Evolutionary conservation across 2,797 vertebrate species (phyloP), one percentile per base, ranked within the genome.

Genomic region (Sphenopsis melanotis): DNA sequence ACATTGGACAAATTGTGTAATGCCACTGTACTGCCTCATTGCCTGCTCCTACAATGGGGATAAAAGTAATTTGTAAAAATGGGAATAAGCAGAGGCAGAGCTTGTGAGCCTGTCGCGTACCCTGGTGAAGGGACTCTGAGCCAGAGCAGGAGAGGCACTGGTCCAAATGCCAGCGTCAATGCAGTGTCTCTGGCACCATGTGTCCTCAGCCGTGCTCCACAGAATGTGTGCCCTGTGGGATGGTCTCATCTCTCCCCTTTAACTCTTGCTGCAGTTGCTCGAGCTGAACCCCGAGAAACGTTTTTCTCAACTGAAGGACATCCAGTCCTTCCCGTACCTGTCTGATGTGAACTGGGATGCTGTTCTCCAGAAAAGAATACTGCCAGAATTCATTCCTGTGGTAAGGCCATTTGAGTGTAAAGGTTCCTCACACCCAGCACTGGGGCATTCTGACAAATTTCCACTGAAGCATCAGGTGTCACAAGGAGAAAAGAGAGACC

Each of bases 321-420:
- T 99, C 59, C 99, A 99, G 96, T 98, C 97, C 85, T 97, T 98
- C 72, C 98, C 98, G 0, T 99, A 98, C 61, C 98, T 99, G 97
- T 98, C 98, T 42, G 98, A 99, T 24, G 98, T 99, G 93, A 99
- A 99, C 97, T 99, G 99, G 99, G 98, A 99, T 26, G 98, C 98
- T 11, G 99, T 99, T 83, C 97, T 99, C 59, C 98, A 98, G 97
- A 99, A 99, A 96, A 98, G 98, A 94, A 96, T 99, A 68, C 87
- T 97, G 57, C 99, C 99, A 12, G 98, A 98, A 74, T 99, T 99
- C 96, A 98, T 99, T 94, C 99, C 99, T 88, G 98, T 98, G 19
- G 99, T 99, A 97, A 98, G 98, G 95, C 63, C 20, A 5, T 36
- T 52, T 21, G n/a, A 37, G 20, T 36, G 57, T 32, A 16, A 27